Base-by-base conservation (phyloP, 2,797 vertebrate genomes). In the Natrix natrix region DNA sequence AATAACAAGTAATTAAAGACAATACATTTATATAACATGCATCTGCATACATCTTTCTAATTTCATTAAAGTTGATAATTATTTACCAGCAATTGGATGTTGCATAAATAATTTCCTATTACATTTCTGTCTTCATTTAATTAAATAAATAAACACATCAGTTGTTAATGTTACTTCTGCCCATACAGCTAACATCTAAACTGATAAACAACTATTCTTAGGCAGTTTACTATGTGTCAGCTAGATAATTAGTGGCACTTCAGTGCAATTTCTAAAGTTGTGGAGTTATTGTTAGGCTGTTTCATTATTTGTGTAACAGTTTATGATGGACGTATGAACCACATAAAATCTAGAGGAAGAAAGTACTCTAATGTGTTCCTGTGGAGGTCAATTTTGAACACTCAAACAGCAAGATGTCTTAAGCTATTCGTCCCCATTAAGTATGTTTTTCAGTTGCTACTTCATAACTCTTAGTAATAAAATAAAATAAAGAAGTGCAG, bases 81-180 rank as follows among this genome's bases (percentile, higher is more conserved):
- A 97, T 97, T 97, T 97, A 97, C 92, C 89, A 97, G 87, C 94
- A 95, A 87, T 94, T 94, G 93, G 93, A 89, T 97, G 96, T 94
- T 97, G 95, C 97, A 97, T 96, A 98, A 97, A 97, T 97, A 97
- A 97, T 98, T 96, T 94, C 90, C 96, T 97, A 95, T 95, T 94
- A 96, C 96, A 92, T 95, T 97, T 96, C 93, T 94, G 96, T 96
- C 95, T 93, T 87, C 37, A 95, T 96, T 97, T 96, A 92, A 78
- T 43, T 78, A 78, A 43, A 78, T 22, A 78, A 48, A 83, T 24
- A 83, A 83, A 83, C 20, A 83, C 69, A 74, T 74, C 32, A 74
- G n/a, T 74, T 37, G 94, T 97, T 97, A 96, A 97, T 95, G 94
- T 93, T 97, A 93, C 95, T 97, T 97, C 96, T 97, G 94, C 97